Base-by-base conservation (phyloP, 92 coral and sea anemone species). In the Chrysogorgia sp. region DNA sequence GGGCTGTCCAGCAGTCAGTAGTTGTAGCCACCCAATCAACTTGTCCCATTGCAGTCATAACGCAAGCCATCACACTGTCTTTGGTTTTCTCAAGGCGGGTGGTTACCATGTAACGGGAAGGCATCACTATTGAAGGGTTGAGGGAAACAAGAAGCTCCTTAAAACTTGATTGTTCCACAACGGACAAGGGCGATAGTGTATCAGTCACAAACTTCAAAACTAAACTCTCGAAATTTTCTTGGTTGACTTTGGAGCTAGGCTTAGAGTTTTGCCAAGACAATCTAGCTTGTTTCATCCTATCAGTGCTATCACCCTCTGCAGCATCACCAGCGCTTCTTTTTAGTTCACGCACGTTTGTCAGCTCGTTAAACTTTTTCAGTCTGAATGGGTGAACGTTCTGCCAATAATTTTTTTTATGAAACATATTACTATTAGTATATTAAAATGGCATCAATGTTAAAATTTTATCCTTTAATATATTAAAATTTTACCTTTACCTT, bases 121-220 rank as follows among this genome's bases (percentile, higher is more conserved):
- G n/a, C n/a, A n/a, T n/a, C n/a, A n/a, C n/a, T n/a, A n/a, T n/a
- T n/a, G n/a, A n/a, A n/a, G 45, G 70, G 70, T 63, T 63, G 45
- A 63, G 70, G 43, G 70, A 63, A 63, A 63, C 70, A 32, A 63
- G 70, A 63, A 63, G 70, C 70, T 63, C 47, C 70, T 31, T 63
- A 15, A n/a, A n/a, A n/a, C n/a, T 62, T 62, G 20, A 43, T 43
- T 62, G 68, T 62, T 62, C 68, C 19, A 62, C 68, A 31, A 31
- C 68, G 15, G 68, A 31, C 68, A 62, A 30, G 15, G 68, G 68
- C 26, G 68, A 62, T 30, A 62, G 20, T 26, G 68, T 62, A 22
- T 62, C 68, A 22, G 68, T 62, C 19, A 62, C 68, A 62, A 62
- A 31, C 34, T 62, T 62, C 4, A 62, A 43, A 62, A 62, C 20